Evolutionary conservation across 1,140 invertebrate species (phyloP), one percentile per base, ranked within the genome.

Genomic region (Drosophila sechellia): DNA sequence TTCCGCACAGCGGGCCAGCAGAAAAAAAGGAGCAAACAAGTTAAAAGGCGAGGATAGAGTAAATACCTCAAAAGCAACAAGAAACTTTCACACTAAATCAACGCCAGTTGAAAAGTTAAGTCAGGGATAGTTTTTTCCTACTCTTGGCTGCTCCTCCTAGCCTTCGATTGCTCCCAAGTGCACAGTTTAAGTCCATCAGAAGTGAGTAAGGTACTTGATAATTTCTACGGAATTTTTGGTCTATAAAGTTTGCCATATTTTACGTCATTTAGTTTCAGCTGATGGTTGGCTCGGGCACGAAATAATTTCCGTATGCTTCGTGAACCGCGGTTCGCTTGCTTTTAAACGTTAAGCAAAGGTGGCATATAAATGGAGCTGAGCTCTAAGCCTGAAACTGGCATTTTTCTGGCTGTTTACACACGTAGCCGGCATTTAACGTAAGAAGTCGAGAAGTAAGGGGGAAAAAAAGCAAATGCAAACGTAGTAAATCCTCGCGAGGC

Each of bases 81-180:
- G 75, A 87, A 89, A 84, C 77, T 89, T 89, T 90, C 61, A 80
- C 84, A 89, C 84, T 89, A 89, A 89, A 89, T 89, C 84, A 89
- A 85, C 59, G 69, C 45, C 79, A 83, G 66, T 74, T 60, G 63
- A 73, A 75, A 77, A 77, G 80, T 84, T 76, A 60, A 68, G 83
- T 52, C 20, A 15, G 35, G 35, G 43, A 68, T 83, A 79, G 76
- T 73, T 87, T 59, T 87, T 63, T 46, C 48, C 20, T 8, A 34
- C 4, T 11, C 53, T 66, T 35, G 61, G 27, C 39, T 27, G 13
- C 15, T 20, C 12, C 48, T 20, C 11, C 39, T n/a, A 49, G 53
- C 53, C 53, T 58, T 70, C 60, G 84, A 89, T 90, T 78, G 80
- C 80, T 89, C 84, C 84, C 84, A 71, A 90, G 84, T 84, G 84